Evolutionary conservation across 2,797 vertebrate genomes (phyloP).

Genomic region (Peromyscus attwateri): DNA sequence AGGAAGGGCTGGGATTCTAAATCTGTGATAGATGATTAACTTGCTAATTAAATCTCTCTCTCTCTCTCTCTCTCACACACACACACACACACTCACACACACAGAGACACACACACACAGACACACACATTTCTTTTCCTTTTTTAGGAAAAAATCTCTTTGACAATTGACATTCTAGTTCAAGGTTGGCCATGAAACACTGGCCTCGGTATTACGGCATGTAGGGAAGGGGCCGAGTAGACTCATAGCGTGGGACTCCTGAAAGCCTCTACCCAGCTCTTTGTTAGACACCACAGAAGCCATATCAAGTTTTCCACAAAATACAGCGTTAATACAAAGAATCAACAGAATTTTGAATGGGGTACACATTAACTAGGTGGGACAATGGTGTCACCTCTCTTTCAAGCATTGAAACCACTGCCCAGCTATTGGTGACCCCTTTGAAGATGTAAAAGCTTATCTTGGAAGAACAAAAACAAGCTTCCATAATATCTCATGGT

Average conservation of each 20-base stretch:
- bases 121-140: background rate
- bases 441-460: background rate
- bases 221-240: background rate
- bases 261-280: background rate
- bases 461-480: background rate
- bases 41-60: slow-evolving; percentile 26
- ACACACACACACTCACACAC: background rate
- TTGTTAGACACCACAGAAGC: background rate
- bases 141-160: background rate
- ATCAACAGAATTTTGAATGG: background rate
- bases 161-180: slow-evolving; percentile 29
- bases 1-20: slow-evolving; percentile 49
- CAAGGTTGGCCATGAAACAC: background rate
- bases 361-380: background rate
- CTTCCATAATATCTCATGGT: background rate
- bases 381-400: background rate
- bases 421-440: background rate
- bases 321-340: background rate
- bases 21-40: slow-evolving; percentile 5
- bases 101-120: background rate
- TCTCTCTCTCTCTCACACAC: background rate
- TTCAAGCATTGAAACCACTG: background rate
- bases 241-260: background rate
- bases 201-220: background rate
- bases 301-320: background rate